Evolutionary conservation across 2,888 invertebrate species (phyloP), one percentile per base, ranked within the genome.

Genomic region (Sympetrum striolatum): DNA sequence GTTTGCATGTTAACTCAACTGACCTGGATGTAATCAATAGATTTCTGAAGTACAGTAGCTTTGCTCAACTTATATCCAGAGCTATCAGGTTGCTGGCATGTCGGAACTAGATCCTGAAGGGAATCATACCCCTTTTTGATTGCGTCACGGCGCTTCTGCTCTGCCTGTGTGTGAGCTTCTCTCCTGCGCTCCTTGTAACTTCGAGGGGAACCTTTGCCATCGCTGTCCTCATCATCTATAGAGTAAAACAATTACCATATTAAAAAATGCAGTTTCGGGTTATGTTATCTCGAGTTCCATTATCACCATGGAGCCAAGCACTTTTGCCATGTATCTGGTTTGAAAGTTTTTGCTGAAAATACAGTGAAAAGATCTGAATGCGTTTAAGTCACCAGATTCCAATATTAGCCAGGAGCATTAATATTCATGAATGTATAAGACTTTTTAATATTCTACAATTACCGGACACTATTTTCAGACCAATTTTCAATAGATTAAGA

Each of bases 81-180:
- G 44, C 98, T 96, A 14, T 93, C 92, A 93, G 99, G 99, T 93
- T 98, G 98, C 93, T 98, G 98, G 93, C 99, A 99, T 90, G 97
- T 98, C 0, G 99, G 99, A 18, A 99, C 98, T 91, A 99, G 94
- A 92, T 97, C 97, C 94, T 98, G 98, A 31, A 99, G 95, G 3
- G 97, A 97, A 94, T 99, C 98, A 93, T 99, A 99, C 0, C 99
- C 99, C 94, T 98, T 98, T 94, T 99, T 99, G 91, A 99, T 99
- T 2, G 99, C 98, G 95, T 99, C 99, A 93, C 99, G 95, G 92
- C 99, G 95, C 93, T 99, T 99, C 94, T 99, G 99, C 94, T 99
- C 99, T 3, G 99, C 99, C 94, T 98, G 96, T 0, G 99, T 99
- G 93, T 99, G 99, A 8, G 99, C 99, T 94, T 99, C 98, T 91